Evolutionary conservation across 2,888 invertebrate species (phyloP).

Genomic region (Dryobotodes eremita): DNA sequence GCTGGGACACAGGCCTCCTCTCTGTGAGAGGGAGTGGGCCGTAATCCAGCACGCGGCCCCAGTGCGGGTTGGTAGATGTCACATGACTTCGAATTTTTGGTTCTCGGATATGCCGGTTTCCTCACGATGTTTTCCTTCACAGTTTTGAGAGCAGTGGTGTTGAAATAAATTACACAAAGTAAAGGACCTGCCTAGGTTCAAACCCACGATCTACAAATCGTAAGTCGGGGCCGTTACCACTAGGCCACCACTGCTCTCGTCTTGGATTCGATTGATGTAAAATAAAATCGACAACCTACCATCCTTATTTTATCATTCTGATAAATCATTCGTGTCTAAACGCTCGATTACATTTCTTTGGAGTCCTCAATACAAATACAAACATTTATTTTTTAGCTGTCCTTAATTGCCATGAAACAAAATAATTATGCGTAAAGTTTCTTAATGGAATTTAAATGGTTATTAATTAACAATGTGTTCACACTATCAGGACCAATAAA

Average conservation of each 20-base stretch:
- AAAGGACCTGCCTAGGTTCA: background rate
- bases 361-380: constrained; percentile 34
- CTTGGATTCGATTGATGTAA: background rate
- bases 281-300: background rate
- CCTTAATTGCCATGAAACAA: constrained; percentile 41
- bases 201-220: background rate
- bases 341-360: constrained; percentile 8
- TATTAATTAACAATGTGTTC: constrained; percentile 57
- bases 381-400: background rate
- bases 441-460: constrained; percentile 41
- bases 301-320: background rate
- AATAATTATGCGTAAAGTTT: constrained; percentile 38
- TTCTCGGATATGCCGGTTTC: too few species aligned
- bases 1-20: background rate
- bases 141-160: background rate
- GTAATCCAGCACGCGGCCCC: background rate
- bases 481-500: constrained; percentile 51
- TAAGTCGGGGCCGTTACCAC: background rate
- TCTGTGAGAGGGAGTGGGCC: background rate
- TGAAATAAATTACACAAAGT: background rate
- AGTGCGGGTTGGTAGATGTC: background rate
- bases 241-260: background rate
- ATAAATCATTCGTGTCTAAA: constrained; percentile 8
- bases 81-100: too few species aligned
- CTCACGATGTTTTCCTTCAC: too few species aligned